Evolutionary conservation across 2,888 invertebrate genomes (phyloP), one percentile per base, ranked within the genome.

Genomic region (Spialia ferax): DNA sequence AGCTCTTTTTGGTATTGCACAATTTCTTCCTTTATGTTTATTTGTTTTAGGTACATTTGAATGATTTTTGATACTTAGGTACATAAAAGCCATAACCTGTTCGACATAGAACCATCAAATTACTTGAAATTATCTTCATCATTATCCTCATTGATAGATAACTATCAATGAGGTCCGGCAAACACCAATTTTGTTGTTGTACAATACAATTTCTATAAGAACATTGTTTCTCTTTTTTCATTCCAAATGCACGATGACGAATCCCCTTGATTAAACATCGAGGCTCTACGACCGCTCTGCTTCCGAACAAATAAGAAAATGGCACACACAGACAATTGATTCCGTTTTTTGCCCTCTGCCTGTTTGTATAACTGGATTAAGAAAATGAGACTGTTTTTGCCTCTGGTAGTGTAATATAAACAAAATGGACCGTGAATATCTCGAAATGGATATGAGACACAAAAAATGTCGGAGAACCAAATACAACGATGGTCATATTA

Each of bases 1-100:
- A 86, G 83, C 91, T 86, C 83, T 88, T 85, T 82, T 84, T 81
- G 82, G 87, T 89, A 91, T 89, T 91, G 84, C 82, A 80, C 82
- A 77, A 80, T 75, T 78, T 75, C 80, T 85, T 86, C 82, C 82
- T 83, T 75, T 42, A 42, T 42, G 18, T 18, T 45, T 18, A 8
- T 42, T 2, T 18, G 15, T 45, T 45, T 45, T 8, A 8, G 8
- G 10, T 18, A 8, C 18, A 18, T 18, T 45, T 18, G 18, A 45
- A 18, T 7, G 1, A 2, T 26, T 26, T 26, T n/a, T n/a, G n/a
- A n/a, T n/a, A n/a, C n/a, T n/a, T n/a, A n/a, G n/a, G n/a, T n/a
- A n/a, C n/a, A n/a, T n/a, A n/a, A n/a, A n/a, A n/a, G n/a, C n/a
- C n/a, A n/a, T n/a, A n/a, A n/a, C n/a, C n/a, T n/a, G n/a, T n/a